Evolutionary conservation across 2,113 vertebrate genomes (phyloP).

Genomic region (Pseudois nayaur): DNA sequence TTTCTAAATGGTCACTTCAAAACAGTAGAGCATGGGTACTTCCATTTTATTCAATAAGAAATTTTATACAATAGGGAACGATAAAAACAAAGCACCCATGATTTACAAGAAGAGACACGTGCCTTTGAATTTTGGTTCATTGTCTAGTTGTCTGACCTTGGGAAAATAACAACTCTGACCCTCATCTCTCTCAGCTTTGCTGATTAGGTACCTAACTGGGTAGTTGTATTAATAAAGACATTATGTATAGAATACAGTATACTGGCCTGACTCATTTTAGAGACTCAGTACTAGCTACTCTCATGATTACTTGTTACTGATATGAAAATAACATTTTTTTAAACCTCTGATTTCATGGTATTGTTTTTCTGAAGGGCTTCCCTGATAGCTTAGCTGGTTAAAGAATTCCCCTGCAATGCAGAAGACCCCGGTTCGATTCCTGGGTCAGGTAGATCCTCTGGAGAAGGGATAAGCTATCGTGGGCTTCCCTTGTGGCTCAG

Average conservation of each 20-base stretch:
- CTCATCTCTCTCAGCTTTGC: background rate
- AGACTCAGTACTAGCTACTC: background rate
- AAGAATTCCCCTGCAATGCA: background rate
- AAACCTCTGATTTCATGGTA: background rate
- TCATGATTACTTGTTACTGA: background rate
- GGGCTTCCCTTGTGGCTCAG: background rate
- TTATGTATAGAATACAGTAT: background rate
- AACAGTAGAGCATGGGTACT: background rate
- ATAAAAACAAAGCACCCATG: background rate
- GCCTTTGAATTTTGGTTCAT: background rate
- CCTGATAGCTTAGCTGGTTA: background rate
- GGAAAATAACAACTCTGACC: constrained; percentile 33
- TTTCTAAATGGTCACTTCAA: constrained; percentile 49
- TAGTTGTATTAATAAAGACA: background rate
- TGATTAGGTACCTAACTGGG: background rate
- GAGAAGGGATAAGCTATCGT: background rate
- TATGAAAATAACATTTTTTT: background rate
- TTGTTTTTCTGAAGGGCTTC: background rate
- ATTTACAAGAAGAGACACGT: constrained; percentile 2
- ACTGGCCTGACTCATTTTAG: background rate
- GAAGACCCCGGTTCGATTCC: background rate
- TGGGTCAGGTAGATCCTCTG: background rate
- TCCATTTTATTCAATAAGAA: background rate
- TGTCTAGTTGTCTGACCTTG: background rate
- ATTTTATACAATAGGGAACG: background rate